A percentile compares a stretch with the other conserved stretches of the same genome.
phyloP scores from a whole-genome alignment of 2,797 vertebrate genomes.

The Spheniscus humboldti region DNA sequence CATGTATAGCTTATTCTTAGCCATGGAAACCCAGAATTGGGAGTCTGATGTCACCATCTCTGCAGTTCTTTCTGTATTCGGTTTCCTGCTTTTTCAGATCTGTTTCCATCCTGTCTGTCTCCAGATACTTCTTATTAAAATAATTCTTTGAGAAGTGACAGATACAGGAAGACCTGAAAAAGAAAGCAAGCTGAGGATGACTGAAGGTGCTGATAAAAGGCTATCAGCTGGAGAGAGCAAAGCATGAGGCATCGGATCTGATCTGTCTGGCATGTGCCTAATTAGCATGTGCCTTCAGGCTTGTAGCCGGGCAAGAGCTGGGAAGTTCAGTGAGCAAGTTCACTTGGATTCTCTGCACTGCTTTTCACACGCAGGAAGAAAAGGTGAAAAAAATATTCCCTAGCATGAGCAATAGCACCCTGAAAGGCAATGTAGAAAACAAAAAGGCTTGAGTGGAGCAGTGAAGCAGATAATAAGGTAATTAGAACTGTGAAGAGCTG shows the following conservation, averaged over 20 bases:
- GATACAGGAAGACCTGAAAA: background rate
- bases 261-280: conserved; percentile 2
- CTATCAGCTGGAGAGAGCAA: conserved; percentile 15
- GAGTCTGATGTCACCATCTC: background rate
- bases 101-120: background rate
- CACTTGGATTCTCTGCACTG: background rate
- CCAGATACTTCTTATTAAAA: background rate
- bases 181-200: background rate
- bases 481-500: conserved; percentile 32
- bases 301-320: background rate
- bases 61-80: background rate
- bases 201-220: conserved; percentile 44
- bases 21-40: background rate
- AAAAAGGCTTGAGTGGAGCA: background rate
- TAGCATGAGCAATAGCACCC: background rate
- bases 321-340: background rate
- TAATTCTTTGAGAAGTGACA: conserved; percentile 1
- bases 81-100: background rate
- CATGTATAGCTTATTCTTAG: background rate
- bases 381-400: background rate
- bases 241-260: background rate
- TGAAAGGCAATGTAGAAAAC: background rate
- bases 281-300: conserved; percentile 27
- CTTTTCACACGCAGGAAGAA: background rate
- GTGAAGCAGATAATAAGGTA: conserved; percentile 29